A percentile compares a stretch with the other conserved stretches of the same genome.
Conservation (phyloP, 2,113 vertebrate species). For the Oncorhynchus nerka region DNA sequence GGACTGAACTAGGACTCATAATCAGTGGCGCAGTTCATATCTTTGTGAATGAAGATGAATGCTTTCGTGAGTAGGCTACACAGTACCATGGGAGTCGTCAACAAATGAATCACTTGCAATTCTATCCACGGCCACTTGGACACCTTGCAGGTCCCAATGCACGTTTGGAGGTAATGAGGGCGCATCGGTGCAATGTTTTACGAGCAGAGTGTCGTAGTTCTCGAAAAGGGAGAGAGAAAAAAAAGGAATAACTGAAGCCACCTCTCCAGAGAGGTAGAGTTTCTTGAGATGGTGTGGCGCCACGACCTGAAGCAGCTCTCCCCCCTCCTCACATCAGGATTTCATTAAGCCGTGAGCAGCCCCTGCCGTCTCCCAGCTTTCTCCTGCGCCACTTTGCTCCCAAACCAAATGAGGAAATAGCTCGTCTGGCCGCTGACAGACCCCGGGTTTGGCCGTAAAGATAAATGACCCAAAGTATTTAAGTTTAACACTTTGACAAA, state of each 20-base stretch:
- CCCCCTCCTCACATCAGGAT: conserved; percentile 73
- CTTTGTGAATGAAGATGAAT: conserved; percentile 76
- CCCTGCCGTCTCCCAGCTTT: conserved; percentile 38
- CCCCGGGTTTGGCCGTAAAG: conserved; percentile 70
- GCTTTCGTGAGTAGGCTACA: conserved; percentile 43
- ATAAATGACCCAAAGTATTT: conserved; percentile 82
- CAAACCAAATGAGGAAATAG: conserved; percentile 82
- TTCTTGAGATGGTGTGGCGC: conserved; percentile 38
- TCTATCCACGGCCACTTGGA: conserved; percentile 70
- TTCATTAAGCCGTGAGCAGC: conserved; percentile 78
- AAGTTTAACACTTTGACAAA: conserved; percentile 81
- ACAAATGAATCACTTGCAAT: conserved; percentile 76
- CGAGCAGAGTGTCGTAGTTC: conserved; percentile 5
- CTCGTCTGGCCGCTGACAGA: conserved; percentile 86
- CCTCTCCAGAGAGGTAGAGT: conserved; percentile 51
- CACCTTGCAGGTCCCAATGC: conserved; percentile 44
- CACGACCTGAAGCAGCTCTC: conserved; percentile 46
- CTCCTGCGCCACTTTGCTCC: conserved; percentile 69
- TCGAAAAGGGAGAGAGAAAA: conserved; percentile 22
- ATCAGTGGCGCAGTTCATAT: conserved; percentile 52
- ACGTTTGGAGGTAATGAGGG: conserved; percentile 52
- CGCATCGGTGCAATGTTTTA: conserved; percentile 29
- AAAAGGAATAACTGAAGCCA: conserved; percentile 47
- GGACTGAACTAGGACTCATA: conserved; percentile 20
- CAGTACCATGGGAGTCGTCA: conserved; percentile 57